Base-by-base conservation (phyloP, 1,140 invertebrate species). In the Drosophila sulfurigaster region DNA sequence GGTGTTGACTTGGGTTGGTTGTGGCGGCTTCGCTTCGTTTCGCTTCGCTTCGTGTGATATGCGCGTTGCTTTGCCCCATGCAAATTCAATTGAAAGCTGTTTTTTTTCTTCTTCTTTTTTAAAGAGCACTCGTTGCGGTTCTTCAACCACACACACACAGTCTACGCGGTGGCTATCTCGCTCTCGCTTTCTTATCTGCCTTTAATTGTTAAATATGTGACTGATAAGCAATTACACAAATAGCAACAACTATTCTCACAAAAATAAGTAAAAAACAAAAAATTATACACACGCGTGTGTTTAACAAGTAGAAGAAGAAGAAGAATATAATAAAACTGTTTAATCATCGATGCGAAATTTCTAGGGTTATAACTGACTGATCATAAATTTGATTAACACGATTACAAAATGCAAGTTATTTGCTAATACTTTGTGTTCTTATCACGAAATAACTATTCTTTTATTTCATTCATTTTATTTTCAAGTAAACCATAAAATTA, bases 181-280 rank as follows among this genome's bases (percentile, higher is more conserved):
- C 49, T 15, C 45, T 43, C 13, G 15, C 11, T 5, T n/a, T 25
- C 13, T 70, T 70, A 75, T 75, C 66, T 63, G 51, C 7, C 28
- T 56, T 74, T 69, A 35, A 41, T 30, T 28, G 32, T 58, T 43
- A 25, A 25, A 52, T 63, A 41, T 45, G 41, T 49, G 15, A 63
- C 73, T 75, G 76, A 78, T 78, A 78, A 65, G 59, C 49, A 75
- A 51, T 71, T 70, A 64, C 60, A 70, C 48, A 70, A 78, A 65
- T 75, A 71, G 60, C 72, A 78, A 62, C 76, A 70, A 66, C 25
- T 45, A 32, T 30, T 25, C 3, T 25, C 20, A 32, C n/a, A 46
- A 41, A 63, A 72, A 63, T 66, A 74, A 49, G 35, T 45, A 3
- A 57, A 57, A 57, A 57, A 41, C 43, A 38, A 35, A 46, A 35